A percentile compares a stretch with the other conserved stretches of the same genome.
These are phyloP conservation scores for Morbakka virulenta DNA, from an alignment of 30 jellyfish, hydroid and myxozoan genomes.

Conservation along the genomic window DNA sequence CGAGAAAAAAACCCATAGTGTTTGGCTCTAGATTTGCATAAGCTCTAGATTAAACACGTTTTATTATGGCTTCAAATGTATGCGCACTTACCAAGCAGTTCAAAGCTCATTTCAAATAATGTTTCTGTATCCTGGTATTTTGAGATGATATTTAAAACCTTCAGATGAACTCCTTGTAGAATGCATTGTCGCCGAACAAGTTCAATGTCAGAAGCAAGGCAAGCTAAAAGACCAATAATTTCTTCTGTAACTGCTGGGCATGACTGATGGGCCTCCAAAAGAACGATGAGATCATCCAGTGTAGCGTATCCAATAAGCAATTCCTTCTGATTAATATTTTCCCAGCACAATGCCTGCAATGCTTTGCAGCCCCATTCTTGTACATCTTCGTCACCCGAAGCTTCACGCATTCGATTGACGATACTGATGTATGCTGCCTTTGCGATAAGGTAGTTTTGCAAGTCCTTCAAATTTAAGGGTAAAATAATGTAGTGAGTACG, in stretches of 20 bases:
- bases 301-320: constrained; percentile 52
- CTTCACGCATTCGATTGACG: constrained; percentile 60
- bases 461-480: too few relatives aligned
- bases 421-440: constrained; percentile 69
- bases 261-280: constrained; percentile 25
- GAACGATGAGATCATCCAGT: constrained; percentile 41
- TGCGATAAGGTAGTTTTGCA: constrained; percentile 76
- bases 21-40: too few relatives aligned
- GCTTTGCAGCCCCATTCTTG: constrained; percentile 93
- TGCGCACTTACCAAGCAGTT: constrained; percentile 82
- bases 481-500: too few relatives aligned
- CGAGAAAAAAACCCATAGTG: too few relatives aligned
- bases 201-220: constrained; percentile 84
- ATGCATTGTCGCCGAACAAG: constrained; percentile 71
- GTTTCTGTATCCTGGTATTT: constrained; percentile 23
- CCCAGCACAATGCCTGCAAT: constrained; percentile 69
- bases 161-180: constrained; percentile 48
- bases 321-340: constrained; percentile 72
- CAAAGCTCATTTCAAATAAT: constrained; percentile 68
- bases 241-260: constrained; percentile 57
- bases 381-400: constrained; percentile 11
- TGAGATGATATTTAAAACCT: constrained; percentile 41
- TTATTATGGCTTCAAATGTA: too few relatives aligned
- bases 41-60: too few relatives aligned
- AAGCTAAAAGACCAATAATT: constrained; percentile 71